Evolutionary conservation across 2,113 vertebrate species (phyloP).

Genomic region (Sarotherodon lohbergeri): DNA sequence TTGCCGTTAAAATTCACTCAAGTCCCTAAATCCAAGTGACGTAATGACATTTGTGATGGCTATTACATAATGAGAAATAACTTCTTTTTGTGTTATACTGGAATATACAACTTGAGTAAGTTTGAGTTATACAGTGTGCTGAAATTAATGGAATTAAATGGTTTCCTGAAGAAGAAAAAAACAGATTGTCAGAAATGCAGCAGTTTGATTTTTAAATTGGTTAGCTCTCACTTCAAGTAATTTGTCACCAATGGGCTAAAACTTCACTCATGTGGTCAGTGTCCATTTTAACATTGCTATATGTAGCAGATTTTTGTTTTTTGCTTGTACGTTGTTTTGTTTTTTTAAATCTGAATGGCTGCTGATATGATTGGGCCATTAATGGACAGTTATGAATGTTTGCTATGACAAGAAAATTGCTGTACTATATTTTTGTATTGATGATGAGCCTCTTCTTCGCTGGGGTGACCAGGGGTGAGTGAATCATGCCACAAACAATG

Average conservation of each 20-base stretch:
- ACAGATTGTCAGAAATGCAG: background rate
- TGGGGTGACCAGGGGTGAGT: background rate
- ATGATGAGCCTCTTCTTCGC: slow-evolving; percentile 15
- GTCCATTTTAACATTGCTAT: background rate
- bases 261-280: background rate
- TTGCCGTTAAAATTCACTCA: background rate
- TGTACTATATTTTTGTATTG: slow-evolving; percentile 64
- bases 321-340: background rate
- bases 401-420: slow-evolving; percentile 58
- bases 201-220: background rate
- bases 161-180: background rate
- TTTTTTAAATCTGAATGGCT: slow-evolving; percentile 16
- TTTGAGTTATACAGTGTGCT: background rate
- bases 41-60: background rate
- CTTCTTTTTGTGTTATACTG: background rate
- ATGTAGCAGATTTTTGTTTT: background rate
- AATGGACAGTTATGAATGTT: slow-evolving; percentile 66
- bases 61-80: background rate
- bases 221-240: background rate
- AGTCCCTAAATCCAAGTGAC: background rate
- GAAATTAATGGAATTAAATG: background rate
- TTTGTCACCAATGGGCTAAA: background rate
- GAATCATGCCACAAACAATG: background rate
- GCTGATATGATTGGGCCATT: slow-evolving; percentile 33
- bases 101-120: background rate